Evolutionary conservation across 1,140 invertebrate species (phyloP).

Genomic region (Monochamus saltuarius): DNA sequence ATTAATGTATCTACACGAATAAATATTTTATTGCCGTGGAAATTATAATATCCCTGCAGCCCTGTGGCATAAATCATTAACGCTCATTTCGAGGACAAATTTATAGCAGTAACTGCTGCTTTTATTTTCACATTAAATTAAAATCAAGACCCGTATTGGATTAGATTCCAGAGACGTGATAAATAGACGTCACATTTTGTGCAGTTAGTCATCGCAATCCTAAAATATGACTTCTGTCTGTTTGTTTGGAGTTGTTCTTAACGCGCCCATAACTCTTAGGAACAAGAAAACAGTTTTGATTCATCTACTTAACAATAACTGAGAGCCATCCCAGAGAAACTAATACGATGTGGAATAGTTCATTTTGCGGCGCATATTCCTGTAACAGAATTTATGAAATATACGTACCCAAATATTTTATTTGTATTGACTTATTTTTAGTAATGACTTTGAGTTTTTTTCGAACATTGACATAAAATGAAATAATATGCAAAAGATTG

Average conservation of each 20-base stretch:
- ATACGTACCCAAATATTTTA: too few species aligned
- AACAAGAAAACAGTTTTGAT: conserved; percentile 39
- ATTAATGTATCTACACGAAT: too few species aligned
- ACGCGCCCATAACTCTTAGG: conserved; percentile 39
- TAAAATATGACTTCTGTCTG: conserved; percentile 45
- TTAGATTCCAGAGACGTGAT: conserved; percentile 30
- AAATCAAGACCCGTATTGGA: conserved; percentile 2
- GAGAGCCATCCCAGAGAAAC: too few species aligned
- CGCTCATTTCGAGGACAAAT: not conserved
- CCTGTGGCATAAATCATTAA: not conserved
- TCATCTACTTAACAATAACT: not conserved
- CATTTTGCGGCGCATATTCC: too few species aligned
- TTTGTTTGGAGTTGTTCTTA: conserved; percentile 45
- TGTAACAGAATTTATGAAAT: too few species aligned
- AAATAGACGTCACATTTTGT: conserved; percentile 41
- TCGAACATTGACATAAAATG: too few species aligned
- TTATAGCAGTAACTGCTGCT: not conserved
- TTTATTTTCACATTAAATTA: conserved; percentile 5
- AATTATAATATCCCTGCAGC: too few species aligned
- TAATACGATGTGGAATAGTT: too few species aligned
- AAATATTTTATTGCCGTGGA: too few species aligned
- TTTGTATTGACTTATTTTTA: too few species aligned
- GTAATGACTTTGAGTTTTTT: too few species aligned
- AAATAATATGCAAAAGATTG: too few species aligned
- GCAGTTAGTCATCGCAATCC: conserved; percentile 44